Evolutionary conservation across 2,797 vertebrate genomes (phyloP), one percentile per base, ranked within the genome.

Genomic region (Sylvilagus floridanus): DNA sequence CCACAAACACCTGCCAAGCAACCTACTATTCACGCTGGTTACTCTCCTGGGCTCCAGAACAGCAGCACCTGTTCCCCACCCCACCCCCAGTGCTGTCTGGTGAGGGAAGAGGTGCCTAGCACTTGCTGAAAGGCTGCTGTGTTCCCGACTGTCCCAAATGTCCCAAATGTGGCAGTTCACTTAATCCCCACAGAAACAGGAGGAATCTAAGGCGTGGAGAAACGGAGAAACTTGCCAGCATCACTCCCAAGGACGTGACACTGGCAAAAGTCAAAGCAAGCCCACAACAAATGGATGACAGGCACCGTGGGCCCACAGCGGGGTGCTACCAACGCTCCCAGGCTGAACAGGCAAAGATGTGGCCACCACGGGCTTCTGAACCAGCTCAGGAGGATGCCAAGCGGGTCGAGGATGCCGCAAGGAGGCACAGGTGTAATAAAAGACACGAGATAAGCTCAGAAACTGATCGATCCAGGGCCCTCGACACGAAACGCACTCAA

Each of bases 191-290:
- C 65, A 90, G 30, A 88, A 93, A 86, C 81, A 81, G 10, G 14
- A 54, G 77, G 47, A 88, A 84, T 73, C 24, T 32, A 60, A 88
- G 7, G 30, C 57, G 35, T 47, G 76, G 47, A 93, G 35, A 81
- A 28, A 11, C 66, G 88, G 84, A 83, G 24, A 93, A 86, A 78
- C 42, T 47, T 52, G 3, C 32, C 22, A n/a, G 50, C 30, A 88
- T 35, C 73, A 93, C 63, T 83, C 0, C 75, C 6, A 79, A 84
- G n/a, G 66, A 60, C 26, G n/a, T 19, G 72, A 78, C 47, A 26
- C 47, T 82, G 85, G 60, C 47, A 90, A 76, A 84, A 92, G 42
- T 81, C 65, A 90, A 90, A 60, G 28, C n/a, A 66, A 65, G 54
- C 84, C 35, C 5, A 2, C 52, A 84, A 87, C 47, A 88, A 84